Evolutionary conservation across 2,888 invertebrate genomes (phyloP), one percentile per base, ranked within the genome.

Genomic region (Trypoxylon attenuatum): DNA sequence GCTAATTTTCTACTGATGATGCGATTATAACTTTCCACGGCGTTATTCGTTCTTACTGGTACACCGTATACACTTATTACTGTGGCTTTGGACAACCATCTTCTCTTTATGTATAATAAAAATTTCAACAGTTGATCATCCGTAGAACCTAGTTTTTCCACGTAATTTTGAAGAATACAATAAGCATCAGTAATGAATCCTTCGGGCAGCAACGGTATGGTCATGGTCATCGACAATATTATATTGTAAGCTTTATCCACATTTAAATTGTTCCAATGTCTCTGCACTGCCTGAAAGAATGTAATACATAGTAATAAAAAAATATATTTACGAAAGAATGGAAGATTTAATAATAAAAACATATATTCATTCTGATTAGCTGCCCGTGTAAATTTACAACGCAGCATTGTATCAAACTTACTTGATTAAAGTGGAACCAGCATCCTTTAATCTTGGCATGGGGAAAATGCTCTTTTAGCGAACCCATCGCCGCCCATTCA

Each of bases 401-500:
- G 6, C 29, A 8, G 29, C 29, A 29, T n/a, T n/a, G n/a, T n/a
- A n/a, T n/a, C n/a, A n/a, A 39, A 2, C 8, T 33, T 51, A 51
- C 50, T 15, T 52, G 43, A 13, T 56, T 49, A 8, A 39, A 21
- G 16, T 56, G 49, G 42, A 56, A 56, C 49, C 49, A 56, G 15
- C 56, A 49, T 5, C 51, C 57, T 21, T 56, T 38, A 19, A 56
- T 5, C 10, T 16, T 23, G 21, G 33, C 10, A 5, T 21, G 0
- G 2, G 38, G 57, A 51, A 58, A 58, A 27, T 51, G 1, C 21
- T 49, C 15, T 21, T 49, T 21, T 18, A 49, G 16, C 1, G 41
- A 15, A n/a, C 21, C 43, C 33, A 45, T 45, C 6, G 51, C 50
- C 8, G 57, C 57, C 5, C 18, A 22, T 13, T 51, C 45, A 45